Percentiles rank a stretch among this genome's conserved stretches.
Evolutionary conservation across 1,140 invertebrate genomes (phyloP).

Genomic region (Drosophila tropicalis): DNA sequence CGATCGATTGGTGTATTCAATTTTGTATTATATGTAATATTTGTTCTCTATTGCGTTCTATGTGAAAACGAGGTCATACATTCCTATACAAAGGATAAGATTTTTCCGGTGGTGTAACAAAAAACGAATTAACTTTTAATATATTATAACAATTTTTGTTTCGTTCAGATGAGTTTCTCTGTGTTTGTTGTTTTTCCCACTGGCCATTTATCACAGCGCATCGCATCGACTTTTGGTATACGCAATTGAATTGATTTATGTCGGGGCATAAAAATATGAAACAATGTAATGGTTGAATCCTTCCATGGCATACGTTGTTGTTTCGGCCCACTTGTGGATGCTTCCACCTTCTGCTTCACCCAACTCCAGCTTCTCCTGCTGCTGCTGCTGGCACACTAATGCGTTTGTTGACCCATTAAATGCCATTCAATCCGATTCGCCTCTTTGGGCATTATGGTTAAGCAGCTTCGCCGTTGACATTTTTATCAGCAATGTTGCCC

Average conservation of each 20-base stretch:
- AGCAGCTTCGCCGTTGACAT: conserved; percentile 30
- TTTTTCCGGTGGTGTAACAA: neutral
- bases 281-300: conserved; percentile 9
- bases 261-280: conserved; percentile 6
- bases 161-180: neutral
- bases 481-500: conserved; percentile 27
- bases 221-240: neutral
- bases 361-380: neutral
- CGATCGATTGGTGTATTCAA: conserved; percentile 3
- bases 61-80: neutral
- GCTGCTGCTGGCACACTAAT: conserved; percentile 15
- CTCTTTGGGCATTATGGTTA: conserved; percentile 22
- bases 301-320: conserved; percentile 20
- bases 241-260: conserved; percentile 28
- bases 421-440: conserved; percentile 39
- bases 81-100: neutral
- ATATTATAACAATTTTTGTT: neutral
- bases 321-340: conserved; percentile 3
- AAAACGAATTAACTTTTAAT: neutral
- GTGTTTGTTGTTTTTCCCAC: neutral
- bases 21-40: neutral
- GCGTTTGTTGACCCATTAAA: conserved; percentile 51
- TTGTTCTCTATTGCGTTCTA: neutral
- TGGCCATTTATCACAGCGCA: conserved; percentile 3
- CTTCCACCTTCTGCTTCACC: neutral